A percentile compares a stretch with the other conserved stretches of the same genome.
phyloP scores from a whole-genome alignment of 1,140 invertebrate genomes.

The Aphelenchoides avenae region DNA sequence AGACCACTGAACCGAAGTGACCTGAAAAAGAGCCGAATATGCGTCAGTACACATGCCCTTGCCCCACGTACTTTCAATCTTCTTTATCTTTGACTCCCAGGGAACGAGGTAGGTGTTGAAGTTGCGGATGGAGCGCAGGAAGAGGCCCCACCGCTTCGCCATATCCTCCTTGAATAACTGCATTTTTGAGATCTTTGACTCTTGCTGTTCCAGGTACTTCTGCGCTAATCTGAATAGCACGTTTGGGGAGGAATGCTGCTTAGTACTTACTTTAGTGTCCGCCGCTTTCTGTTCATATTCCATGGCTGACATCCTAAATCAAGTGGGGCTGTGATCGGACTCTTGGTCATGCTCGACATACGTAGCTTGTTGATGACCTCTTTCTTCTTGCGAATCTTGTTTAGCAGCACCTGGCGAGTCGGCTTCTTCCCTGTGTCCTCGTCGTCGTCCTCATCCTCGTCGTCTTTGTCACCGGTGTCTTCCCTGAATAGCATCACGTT shows the following conservation, averaged over 20 bases:
- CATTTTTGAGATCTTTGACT: conserved; percentile 53
- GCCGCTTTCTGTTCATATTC: conserved; percentile 74
- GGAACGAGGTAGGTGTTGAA: conserved; percentile 79
- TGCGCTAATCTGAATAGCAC: conserved; percentile 43
- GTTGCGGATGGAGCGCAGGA: conserved; percentile 65
- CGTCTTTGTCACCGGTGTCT: conserved; percentile 32
- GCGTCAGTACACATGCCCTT: neutral
- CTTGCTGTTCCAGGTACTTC: conserved; percentile 43
- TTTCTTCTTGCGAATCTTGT: conserved; percentile 85
- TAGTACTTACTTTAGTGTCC: conserved; percentile 65
- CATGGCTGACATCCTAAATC: conserved; percentile 9
- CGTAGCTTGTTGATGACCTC: conserved; percentile 82
- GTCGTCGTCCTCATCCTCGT: conserved; percentile 47
- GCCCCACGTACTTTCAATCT: conserved; percentile 75
- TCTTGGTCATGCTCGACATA: conserved; percentile 68
- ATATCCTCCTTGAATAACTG: conserved; percentile 59
- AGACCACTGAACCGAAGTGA: conserved; percentile 93
- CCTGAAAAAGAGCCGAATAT: conserved; percentile 53
- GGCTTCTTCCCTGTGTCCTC: conserved; percentile 44
- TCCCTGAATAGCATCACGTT: neutral
- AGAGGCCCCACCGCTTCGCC: conserved; percentile 69
- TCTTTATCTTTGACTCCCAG: conserved; percentile 89
- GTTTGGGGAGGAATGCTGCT: neutral
- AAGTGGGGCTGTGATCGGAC: neutral
- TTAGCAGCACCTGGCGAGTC: conserved; percentile 76